Conservation (phyloP, 1,140 invertebrate species). For the Metaphire vulgaris region DNA sequence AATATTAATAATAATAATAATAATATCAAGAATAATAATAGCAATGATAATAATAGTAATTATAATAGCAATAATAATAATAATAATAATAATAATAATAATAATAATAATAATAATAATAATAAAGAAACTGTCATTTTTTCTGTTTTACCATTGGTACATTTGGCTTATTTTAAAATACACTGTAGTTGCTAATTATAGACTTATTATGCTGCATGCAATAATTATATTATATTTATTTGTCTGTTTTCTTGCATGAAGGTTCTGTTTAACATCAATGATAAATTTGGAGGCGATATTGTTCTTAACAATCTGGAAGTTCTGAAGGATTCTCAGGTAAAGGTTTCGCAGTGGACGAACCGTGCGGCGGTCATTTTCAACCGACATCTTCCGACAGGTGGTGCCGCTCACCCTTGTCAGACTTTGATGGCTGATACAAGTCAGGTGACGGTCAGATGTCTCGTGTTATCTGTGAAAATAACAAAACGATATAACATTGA, state of each 20-base stretch:
- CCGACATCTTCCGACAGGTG: conserved; percentile 39
- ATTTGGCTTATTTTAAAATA: no score
- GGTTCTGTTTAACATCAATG: conserved; percentile 39
- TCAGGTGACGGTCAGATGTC: conserved; percentile 34
- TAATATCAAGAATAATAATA: no score
- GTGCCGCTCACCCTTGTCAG: conserved; percentile 40
- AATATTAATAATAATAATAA: no score
- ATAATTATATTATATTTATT: not conserved
- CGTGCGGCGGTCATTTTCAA: conserved; percentile 44
- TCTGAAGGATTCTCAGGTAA: conserved; percentile 31
- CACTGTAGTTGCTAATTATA: no score
- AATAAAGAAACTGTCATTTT: not conserved
- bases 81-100: conserved; percentile 4
- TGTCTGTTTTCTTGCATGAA: conserved; percentile 25
- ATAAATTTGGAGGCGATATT: conserved; percentile 46
- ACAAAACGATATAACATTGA: no score
- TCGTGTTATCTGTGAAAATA: not conserved
- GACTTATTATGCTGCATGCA: no score
- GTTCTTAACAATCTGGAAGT: conserved; percentile 43
- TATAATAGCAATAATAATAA: not conserved
- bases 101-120: not conserved
- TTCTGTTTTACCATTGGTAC: not conserved
- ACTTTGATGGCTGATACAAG: conserved; percentile 41
- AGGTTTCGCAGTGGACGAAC: conserved; percentile 49
- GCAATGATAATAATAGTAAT: not conserved